Percentiles rank a stretch among this genome's conserved stretches.
Conservation (phyloP, 23 tunicate species). For the Botrylloides violaceus region DNA sequence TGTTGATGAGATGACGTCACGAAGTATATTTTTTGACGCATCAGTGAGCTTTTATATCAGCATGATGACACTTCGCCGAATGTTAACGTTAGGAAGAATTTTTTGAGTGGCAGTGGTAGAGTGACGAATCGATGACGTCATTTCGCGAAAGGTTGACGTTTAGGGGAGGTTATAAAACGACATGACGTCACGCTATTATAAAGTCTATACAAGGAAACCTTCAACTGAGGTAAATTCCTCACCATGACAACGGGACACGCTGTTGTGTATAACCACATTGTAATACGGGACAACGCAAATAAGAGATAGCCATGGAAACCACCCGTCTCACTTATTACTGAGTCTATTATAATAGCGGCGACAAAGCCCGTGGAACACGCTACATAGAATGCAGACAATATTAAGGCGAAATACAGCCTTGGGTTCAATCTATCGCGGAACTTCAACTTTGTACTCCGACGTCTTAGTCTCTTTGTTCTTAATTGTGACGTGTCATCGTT, state of each 20-base stretch:
- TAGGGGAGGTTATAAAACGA: background rate
- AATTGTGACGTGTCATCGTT: background rate
- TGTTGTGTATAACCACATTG: conserved; percentile 44
- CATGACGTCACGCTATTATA: conserved; percentile 8
- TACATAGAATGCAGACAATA: background rate
- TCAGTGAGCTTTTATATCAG: too few relatives aligned
- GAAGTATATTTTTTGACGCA: too few relatives aligned
- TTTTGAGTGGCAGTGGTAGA: too few relatives aligned
- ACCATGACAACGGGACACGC: conserved; percentile 44
- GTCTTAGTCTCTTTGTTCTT: background rate
- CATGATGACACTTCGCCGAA: too few relatives aligned
- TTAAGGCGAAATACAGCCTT: background rate
- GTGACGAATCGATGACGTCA: too few relatives aligned
- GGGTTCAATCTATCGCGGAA: conserved; percentile 4
- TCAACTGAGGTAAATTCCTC: conserved; percentile 44
- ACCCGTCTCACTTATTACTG: background rate
- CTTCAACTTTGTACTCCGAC: background rate
- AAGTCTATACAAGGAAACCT: conserved; percentile 39
- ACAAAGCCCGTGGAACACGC: conserved; percentile 12
- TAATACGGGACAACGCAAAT: conserved; percentile 6
- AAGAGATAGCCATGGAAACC: background rate
- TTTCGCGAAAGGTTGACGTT: too few relatives aligned
- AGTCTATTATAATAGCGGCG: conserved; percentile 2
- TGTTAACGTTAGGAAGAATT: too few relatives aligned
- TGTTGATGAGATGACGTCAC: too few relatives aligned